A percentile compares a stretch with the other conserved stretches of the same genome.
phyloP scores from a whole-genome alignment of 2,888 invertebrate genomes.

The Eristalis arbustorum region DNA sequence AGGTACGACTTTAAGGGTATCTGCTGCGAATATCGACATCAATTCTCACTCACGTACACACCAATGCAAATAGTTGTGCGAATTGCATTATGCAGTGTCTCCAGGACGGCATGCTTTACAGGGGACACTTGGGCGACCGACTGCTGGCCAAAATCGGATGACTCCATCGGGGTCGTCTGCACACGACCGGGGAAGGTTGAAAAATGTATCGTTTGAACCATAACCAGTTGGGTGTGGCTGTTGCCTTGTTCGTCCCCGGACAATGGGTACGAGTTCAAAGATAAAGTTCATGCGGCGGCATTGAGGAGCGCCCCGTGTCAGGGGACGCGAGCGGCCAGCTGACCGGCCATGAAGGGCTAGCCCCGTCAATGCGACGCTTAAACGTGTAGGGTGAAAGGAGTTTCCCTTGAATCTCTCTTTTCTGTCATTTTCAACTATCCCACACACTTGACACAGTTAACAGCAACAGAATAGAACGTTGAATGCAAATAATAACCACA shows the following conservation, averaged over 20 bases:
- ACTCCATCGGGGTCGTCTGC: neutral
- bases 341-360: too few relatives aligned
- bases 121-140: too few relatives aligned
- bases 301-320: neutral
- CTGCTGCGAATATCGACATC: conserved; percentile 29
- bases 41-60: neutral
- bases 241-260: neutral
- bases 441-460: too few relatives aligned
- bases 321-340: too few relatives aligned
- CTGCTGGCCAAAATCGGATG: too few relatives aligned
- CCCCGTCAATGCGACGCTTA: neutral
- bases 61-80: conserved; percentile 21
- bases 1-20: too few relatives aligned
- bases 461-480: too few relatives aligned
- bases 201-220: neutral
- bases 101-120: neutral
- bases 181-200: too few relatives aligned
- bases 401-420: too few relatives aligned
- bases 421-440: neutral
- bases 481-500: too few relatives aligned
- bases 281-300: neutral
- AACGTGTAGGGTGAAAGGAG: neutral
- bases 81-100: conserved; percentile 8
- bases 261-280: neutral
- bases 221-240: neutral